Evolutionary conservation across 2,113 vertebrate species (phyloP).

Genomic region (Coptodon rendalli): DNA sequence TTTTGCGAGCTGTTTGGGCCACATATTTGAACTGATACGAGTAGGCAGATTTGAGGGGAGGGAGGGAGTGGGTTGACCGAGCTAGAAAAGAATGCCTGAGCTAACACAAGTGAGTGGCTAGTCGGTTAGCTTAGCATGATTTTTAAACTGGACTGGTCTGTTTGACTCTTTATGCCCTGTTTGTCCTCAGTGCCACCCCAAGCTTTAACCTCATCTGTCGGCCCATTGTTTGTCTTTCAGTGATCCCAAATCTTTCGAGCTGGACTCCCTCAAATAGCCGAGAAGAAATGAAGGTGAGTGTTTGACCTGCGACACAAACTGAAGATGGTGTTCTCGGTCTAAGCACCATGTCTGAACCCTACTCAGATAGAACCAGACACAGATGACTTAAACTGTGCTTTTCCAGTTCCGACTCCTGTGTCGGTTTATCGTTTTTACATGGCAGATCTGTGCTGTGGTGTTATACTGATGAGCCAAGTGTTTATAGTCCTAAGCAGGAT

Average conservation of each 20-base stretch:
- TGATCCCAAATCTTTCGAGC: slow-evolving; percentile 70
- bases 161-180: not conserved
- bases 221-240: slow-evolving; percentile 53
- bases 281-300: slow-evolving; percentile 91
- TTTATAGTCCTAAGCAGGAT: not conserved
- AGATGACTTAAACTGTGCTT: not conserved
- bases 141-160: not conserved
- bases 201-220: not conserved
- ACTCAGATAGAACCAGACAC: not conserved
- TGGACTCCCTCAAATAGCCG: slow-evolving; percentile 89
- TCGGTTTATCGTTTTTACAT: not conserved
- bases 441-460: not conserved
- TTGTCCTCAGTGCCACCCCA: not conserved
- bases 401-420: not conserved
- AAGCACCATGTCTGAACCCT: not conserved
- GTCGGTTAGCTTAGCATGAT: slow-evolving; percentile 32
- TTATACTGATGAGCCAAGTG: not conserved
- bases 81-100: slow-evolving; percentile 52
- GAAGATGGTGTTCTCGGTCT: not conserved
- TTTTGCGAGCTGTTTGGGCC: not conserved
- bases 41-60: not conserved
- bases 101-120: slow-evolving; percentile 56
- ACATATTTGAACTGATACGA: slow-evolving; percentile 37
- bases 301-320: not conserved
- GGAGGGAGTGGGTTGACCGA: slow-evolving; percentile 37